These are phyloP conservation scores for Tortricodes alternella DNA, from an alignment of 2,888 invertebrate genomes.

Conservation along the genomic window DNA sequence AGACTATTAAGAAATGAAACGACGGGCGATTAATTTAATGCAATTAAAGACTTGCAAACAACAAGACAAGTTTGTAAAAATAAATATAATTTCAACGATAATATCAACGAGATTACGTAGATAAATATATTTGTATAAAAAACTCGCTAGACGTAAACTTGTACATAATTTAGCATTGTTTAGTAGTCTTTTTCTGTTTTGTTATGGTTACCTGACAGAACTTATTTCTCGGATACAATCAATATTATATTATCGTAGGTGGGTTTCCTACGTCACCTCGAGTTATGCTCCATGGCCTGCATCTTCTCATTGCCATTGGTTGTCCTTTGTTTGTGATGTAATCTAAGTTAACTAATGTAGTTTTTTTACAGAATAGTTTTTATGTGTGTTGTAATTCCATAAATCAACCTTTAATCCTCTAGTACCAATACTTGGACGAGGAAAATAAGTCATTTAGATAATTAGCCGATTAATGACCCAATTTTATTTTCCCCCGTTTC, in stretches of 20 bases:
- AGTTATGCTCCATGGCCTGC: background rate
- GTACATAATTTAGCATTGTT: background rate
- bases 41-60: background rate
- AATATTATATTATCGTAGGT: constrained; percentile 11
- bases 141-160: too few species aligned
- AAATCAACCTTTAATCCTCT: too few species aligned
- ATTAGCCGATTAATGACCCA: too few species aligned
- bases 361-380: background rate
- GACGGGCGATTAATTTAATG: background rate
- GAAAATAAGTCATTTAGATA: too few species aligned
- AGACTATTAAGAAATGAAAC: background rate
- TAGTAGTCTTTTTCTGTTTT: background rate
- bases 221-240: background rate
- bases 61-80: too few species aligned
- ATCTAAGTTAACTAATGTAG: background rate
- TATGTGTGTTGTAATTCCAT: too few species aligned
- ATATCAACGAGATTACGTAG: background rate
- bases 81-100: too few species aligned
- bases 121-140: background rate
- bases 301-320: constrained; percentile 4
- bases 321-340: background rate
- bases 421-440: too few species aligned
- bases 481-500: too few species aligned
- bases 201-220: background rate
- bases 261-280: background rate